Base-by-base conservation (phyloP, 2,113 vertebrate genomes). In the Limanda limanda region DNA sequence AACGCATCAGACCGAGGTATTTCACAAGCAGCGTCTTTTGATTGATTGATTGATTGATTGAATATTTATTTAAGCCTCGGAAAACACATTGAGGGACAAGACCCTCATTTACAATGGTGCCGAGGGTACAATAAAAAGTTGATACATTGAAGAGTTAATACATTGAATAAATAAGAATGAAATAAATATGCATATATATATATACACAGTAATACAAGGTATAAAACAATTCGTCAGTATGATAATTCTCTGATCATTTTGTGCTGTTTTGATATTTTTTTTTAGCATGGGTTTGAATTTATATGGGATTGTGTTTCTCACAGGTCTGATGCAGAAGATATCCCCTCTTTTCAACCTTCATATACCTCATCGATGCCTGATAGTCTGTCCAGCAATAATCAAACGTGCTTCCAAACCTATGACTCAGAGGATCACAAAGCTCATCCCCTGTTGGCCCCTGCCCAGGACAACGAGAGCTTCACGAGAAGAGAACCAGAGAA, bases 261-360 rank as follows among this genome's bases (percentile, higher is more conserved):
- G 7, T 71, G 6, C 5, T 25, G 20, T 74, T 61, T 42, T 42
- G 1, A 13, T 9, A 62, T 14, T 52, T 47, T n/a, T 2, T 23
- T 58, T 40, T 1, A 31, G 40, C 13, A 42, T 12, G 64, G 27
- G 52, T 13, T 81, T 70, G 5, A 61, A 60, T 37, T 66, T 23
- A 52, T 45, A 2, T 59, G 4, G 17, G 0, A 13, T 77, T 60
- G 1, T 58, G 0, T 85, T 3, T 78, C 59, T 84, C 71, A 12
- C 79, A 97, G 96, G 67, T 81, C 55, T 66, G 67, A 82, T 58
- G 42, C 45, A 68, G 68, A 73, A 0, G 85, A 91, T 35, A 42
- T 12, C n/a, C 79, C 79, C 9, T 76, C 84, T 2, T 35, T 82
- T 4, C 68, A 82, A 11, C 69, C 88, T 56, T 86, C 89, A 85